A percentile compares a stretch with the other conserved stretches of the same genome.
phyloP scores from a whole-genome alignment of 2,888 invertebrate genomes.

The Chymomyza procnemis region DNA sequence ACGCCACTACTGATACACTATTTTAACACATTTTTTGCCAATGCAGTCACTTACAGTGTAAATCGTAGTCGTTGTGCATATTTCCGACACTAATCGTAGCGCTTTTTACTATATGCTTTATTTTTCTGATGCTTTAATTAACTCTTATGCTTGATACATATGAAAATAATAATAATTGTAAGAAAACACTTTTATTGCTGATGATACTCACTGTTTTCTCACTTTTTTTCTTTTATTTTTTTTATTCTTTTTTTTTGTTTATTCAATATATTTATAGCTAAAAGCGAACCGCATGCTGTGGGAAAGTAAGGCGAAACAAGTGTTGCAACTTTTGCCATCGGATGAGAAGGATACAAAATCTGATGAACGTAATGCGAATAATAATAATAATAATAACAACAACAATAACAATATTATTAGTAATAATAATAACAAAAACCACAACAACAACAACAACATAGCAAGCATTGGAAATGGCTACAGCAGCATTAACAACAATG shows the following conservation, averaged over 20 bases:
- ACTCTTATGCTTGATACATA: not conserved
- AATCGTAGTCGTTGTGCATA: too few species aligned
- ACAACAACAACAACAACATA: slow-evolving; percentile 45
- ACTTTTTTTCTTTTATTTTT: not conserved
- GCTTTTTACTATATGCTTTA: not conserved
- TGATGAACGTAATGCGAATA: slow-evolving; percentile 65
- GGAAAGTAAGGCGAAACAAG: slow-evolving; percentile 78
- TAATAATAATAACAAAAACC: slow-evolving; percentile 41
- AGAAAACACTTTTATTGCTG: not conserved
- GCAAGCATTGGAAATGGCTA: slow-evolving; percentile 15
- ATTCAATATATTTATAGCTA: slow-evolving; percentile 60
- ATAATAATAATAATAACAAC: slow-evolving; percentile 42
- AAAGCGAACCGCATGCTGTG: slow-evolving; percentile 78
- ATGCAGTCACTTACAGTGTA: too few species aligned
- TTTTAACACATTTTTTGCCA: too few species aligned
- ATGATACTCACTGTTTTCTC: not conserved
- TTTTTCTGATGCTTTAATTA: not conserved
- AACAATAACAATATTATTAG: slow-evolving; percentile 38
- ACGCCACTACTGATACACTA: too few species aligned
- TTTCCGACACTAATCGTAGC: not conserved
- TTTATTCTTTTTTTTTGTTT: not conserved
- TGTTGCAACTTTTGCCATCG: slow-evolving; percentile 70
- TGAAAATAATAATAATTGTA: not conserved
- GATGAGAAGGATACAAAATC: slow-evolving; percentile 60
- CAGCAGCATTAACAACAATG: not conserved